A percentile compares a stretch with the other conserved stretches of the same genome.
Conservation (phyloP, 2,888 invertebrate species). For the Meteorus colon region DNA sequence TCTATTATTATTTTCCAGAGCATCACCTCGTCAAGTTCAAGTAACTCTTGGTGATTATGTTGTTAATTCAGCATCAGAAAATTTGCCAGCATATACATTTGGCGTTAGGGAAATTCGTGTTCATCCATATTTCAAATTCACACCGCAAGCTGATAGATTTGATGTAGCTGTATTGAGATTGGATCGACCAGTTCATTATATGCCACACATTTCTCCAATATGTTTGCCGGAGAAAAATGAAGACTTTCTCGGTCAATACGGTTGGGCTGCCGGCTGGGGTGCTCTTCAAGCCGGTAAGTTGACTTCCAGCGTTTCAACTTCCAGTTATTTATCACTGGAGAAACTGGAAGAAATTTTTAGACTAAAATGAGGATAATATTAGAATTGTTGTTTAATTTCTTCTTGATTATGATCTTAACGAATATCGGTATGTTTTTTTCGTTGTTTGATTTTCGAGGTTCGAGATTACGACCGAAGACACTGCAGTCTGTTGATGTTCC, state of each 20-base stretch:
- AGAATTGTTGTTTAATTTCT: neutral
- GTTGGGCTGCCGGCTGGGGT: slow-evolving; percentile 96
- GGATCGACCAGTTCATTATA: slow-evolving; percentile 91
- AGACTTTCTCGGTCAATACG: slow-evolving; percentile 91
- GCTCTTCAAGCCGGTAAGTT: slow-evolving; percentile 80
- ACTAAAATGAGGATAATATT: neutral
- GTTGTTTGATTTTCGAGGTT: slow-evolving; percentile 75
- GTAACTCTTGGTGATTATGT: slow-evolving; percentile 95
- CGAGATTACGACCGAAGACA: slow-evolving; percentile 89
- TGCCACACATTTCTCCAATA: slow-evolving; percentile 93
- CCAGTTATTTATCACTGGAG: neutral
- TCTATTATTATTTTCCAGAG: slow-evolving; percentile 74
- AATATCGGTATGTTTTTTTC: slow-evolving; percentile 7
- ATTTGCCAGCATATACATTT: slow-evolving; percentile 92
- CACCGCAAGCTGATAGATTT: slow-evolving; percentile 92
- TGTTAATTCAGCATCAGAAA: slow-evolving; percentile 93
- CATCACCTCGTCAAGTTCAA: slow-evolving; percentile 91
- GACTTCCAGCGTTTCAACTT: neutral
- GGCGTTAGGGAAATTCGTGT: slow-evolving; percentile 93
- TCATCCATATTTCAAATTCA: slow-evolving; percentile 94
- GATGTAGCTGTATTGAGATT: slow-evolving; percentile 92
- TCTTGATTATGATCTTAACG: neutral
- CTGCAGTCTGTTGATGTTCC: slow-evolving; percentile 94
- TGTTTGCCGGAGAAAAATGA: slow-evolving; percentile 93
- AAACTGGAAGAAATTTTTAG: neutral